Conservation (phyloP, 2,888 invertebrate genomes). For the Xylota segnis region DNA sequence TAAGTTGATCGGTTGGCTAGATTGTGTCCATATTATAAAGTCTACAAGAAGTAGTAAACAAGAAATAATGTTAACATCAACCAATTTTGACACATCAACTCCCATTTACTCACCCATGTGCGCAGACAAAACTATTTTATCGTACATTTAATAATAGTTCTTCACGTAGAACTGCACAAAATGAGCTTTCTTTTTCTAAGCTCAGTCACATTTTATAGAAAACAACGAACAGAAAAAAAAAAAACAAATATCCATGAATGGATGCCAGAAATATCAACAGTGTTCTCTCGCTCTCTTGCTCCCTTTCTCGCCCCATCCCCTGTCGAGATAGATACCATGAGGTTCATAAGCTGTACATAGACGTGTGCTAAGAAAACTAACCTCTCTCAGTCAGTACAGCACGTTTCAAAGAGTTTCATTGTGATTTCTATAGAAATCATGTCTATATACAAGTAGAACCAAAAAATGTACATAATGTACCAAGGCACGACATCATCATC, state of each 20-base stretch:
- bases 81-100: conserved; percentile 50
- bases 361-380: conserved; percentile 52
- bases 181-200: conserved; percentile 43
- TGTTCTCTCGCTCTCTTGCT: conserved; percentile 4
- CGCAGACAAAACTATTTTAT: conserved; percentile 60
- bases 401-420: conserved; percentile 66
- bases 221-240: too few relatives aligned
- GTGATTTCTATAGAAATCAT: conserved; percentile 46
- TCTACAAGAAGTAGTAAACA: conserved; percentile 15
- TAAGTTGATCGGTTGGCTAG: too few relatives aligned
- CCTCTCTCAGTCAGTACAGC: conserved; percentile 62
- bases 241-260: conserved; percentile 66
- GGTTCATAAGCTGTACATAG: conserved; percentile 23
- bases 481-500: conserved; percentile 41
- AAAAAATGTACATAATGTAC: conserved; percentile 35
- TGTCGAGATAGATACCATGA: conserved; percentile 6
- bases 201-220: conserved; percentile 30
- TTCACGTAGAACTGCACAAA: conserved; percentile 27
- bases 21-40: not conserved
- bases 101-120: conserved; percentile 36
- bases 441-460: not conserved
- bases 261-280: conserved; percentile 65
- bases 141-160: conserved; percentile 7
- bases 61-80: conserved; percentile 41
- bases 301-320: conserved; percentile 4